Evolutionary conservation across 2,888 invertebrate genomes (phyloP).

Genomic region (Synergus japonicus): DNA sequence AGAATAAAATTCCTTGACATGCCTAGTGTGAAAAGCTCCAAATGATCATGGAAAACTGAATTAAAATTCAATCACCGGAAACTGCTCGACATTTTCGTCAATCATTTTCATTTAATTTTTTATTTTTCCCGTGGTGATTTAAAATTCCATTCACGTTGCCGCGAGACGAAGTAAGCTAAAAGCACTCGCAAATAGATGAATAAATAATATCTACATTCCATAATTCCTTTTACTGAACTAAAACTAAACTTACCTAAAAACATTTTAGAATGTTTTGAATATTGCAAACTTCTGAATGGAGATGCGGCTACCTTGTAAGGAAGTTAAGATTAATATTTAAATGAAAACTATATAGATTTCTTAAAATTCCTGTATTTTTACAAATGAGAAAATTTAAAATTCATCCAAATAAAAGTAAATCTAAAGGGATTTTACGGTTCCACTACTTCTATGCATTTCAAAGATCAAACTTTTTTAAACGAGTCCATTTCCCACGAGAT

Average conservation of each 20-base stretch:
- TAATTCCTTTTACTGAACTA: background rate
- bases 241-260: background rate
- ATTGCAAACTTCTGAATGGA: background rate
- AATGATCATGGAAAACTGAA: background rate
- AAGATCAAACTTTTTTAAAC: constrained; percentile 11
- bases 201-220: constrained; percentile 50
- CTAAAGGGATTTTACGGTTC: background rate
- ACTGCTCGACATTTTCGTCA: background rate
- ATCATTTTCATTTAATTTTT: constrained; percentile 3
- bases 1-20: background rate
- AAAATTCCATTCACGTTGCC: constrained; percentile 48
- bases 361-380: background rate
- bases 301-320: background rate
- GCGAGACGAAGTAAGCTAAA: constrained; percentile 44
- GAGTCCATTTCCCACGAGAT: background rate
- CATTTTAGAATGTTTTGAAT: background rate
- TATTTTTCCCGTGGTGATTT: constrained; percentile 20
- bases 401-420: constrained; percentile 5
- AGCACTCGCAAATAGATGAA: constrained; percentile 48
- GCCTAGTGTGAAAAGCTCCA: background rate
- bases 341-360: no score
- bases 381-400: background rate
- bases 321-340: background rate
- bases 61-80: constrained; percentile 17
- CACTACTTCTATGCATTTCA: background rate